These are phyloP conservation scores for Zeugodacus cucurbitae DNA, from an alignment of 1,140 invertebrate genomes.

Conservation along the genomic window DNA sequence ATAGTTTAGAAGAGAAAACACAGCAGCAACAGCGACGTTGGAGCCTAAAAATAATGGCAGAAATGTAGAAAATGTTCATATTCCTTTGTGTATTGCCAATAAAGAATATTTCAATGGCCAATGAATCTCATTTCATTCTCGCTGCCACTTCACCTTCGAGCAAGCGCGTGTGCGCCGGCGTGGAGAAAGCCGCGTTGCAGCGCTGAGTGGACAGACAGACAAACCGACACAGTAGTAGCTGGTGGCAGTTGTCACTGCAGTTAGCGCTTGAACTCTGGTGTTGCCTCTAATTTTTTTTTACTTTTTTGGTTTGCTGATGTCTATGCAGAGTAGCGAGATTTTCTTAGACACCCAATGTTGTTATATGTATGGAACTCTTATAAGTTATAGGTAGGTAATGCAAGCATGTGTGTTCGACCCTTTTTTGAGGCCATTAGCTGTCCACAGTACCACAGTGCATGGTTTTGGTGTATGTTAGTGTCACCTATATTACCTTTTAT, in stretches of 20 bases:
- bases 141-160: too few species aligned
- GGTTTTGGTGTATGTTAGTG: neutral
- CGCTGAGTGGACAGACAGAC: neutral
- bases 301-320: neutral
- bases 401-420: neutral
- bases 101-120: conserved; percentile 19
- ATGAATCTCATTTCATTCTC: neutral
- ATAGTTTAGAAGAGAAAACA: conserved; percentile 4
- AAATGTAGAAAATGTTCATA: neutral
- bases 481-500: neutral
- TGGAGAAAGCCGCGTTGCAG: neutral
- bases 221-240: neutral
- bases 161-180: neutral
- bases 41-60: neutral
- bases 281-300: neutral
- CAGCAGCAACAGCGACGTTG: neutral
- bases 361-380: neutral
- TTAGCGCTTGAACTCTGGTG: neutral
- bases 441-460: neutral
- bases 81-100: neutral
- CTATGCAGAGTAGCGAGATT: neutral
- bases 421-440: neutral
- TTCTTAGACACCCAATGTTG: neutral
- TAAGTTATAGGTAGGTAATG: too few species aligned
- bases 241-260: neutral